phyloP scores from a whole-genome alignment of 2,113 vertebrate species.

The Orthonyx spaldingii region DNA sequence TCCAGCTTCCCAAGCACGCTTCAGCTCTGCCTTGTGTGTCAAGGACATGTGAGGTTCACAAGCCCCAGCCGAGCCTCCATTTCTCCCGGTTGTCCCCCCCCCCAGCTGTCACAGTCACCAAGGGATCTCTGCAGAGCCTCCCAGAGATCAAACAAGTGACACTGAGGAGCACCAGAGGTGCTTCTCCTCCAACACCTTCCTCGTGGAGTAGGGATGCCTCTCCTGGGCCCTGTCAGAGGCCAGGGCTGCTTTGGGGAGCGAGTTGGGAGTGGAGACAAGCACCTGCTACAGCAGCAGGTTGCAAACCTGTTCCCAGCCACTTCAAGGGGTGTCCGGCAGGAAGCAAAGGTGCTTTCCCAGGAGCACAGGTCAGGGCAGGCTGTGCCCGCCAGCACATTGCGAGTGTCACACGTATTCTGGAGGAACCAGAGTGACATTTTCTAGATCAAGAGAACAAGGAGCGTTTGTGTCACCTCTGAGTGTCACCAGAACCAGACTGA shows the following conservation, averaged over 20 bases:
- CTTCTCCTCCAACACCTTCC: background rate
- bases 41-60: background rate
- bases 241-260: background rate
- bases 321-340: background rate
- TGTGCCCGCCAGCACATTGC: fast-evolving
- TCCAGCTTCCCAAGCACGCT: background rate
- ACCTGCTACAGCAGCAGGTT: background rate
- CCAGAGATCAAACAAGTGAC: background rate
- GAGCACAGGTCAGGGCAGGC: background rate
- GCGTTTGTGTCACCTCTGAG: background rate
- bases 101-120: fast-evolving
- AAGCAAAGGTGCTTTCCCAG: fast-evolving
- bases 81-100: background rate
- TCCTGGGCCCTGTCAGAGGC: fast-evolving
- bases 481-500: background rate
- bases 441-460: background rate
- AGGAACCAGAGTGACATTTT: background rate
- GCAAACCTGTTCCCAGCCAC: background rate
- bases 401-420: fast-evolving
- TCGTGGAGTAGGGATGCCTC: background rate
- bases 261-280: background rate
- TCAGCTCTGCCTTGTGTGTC: background rate
- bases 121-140: background rate
- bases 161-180: background rate
- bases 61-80: fast-evolving